phyloP scores from a whole-genome alignment of 2,888 invertebrate genomes.

The Acanthacorydalis orientalis region DNA sequence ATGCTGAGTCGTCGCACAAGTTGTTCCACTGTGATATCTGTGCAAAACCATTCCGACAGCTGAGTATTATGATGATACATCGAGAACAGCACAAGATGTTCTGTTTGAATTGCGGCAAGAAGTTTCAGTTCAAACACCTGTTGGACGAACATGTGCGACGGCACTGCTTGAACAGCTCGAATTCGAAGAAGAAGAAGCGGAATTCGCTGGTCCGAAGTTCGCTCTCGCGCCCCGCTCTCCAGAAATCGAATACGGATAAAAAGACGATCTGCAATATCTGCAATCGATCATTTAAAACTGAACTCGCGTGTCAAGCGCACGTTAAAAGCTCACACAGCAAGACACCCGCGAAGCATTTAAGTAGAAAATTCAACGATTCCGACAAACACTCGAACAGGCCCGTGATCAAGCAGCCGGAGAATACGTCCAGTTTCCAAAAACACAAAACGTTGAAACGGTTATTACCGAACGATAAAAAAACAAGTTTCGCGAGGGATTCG shows the following conservation, averaged over 20 bases:
- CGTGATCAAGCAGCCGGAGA: no score
- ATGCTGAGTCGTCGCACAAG: not conserved
- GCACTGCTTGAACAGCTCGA: conserved; percentile 18
- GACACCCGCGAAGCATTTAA: no score
- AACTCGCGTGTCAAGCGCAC: not conserved
- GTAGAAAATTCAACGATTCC: no score
- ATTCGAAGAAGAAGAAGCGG: not conserved
- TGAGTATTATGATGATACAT: conserved; percentile 30
- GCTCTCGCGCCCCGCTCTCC: not conserved
- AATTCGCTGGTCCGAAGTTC: not conserved
- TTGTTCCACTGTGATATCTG: conserved; percentile 28
- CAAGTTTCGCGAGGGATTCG: no score
- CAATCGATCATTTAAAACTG: not conserved
- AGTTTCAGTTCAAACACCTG: conserved; percentile 19
- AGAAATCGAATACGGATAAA: not conserved
- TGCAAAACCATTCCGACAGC: conserved; percentile 31
- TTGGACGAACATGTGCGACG: conserved; percentile 19
- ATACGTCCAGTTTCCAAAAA: no score
- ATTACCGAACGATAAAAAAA: no score
- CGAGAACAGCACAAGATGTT: conserved; percentile 12
- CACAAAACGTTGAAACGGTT: no score
- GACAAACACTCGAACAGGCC: no score
- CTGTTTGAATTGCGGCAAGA: conserved; percentile 17
- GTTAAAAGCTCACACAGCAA: not conserved
- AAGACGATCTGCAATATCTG: not conserved